Conservation (phyloP, 2,797 vertebrate species). For the Eulemur rubriventer region DNA sequence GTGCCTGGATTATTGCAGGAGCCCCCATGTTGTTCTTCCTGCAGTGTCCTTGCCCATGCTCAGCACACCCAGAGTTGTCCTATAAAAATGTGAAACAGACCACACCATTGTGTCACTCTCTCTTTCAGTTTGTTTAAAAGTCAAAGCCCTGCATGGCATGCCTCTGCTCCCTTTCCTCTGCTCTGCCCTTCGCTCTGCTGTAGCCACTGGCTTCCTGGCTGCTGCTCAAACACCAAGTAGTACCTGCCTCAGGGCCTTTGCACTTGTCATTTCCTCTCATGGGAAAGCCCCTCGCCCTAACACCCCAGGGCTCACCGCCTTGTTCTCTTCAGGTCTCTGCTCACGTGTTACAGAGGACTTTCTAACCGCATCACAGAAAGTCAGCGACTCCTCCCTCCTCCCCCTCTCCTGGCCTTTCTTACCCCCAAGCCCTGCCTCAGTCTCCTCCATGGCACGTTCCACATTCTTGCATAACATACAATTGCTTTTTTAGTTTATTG, state of each 20-base stretch:
- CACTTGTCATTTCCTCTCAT: background rate
- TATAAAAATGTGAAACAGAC: background rate
- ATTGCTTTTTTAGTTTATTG: background rate
- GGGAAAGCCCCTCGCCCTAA: background rate
- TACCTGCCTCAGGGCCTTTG: background rate
- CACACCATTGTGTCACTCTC: background rate
- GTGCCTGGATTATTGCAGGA: background rate
- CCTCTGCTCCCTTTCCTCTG: background rate
- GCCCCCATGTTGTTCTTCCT: background rate
- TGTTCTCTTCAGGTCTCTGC: background rate
- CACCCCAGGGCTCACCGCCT: background rate
- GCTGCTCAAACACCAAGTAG: background rate
- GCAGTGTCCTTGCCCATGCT: background rate
- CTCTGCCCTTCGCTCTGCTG: background rate
- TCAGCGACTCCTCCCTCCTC: background rate
- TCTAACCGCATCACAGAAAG: background rate
- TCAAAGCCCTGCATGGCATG: background rate
- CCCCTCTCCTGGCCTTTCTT: background rate
- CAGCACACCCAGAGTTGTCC: background rate
- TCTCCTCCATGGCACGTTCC: background rate
- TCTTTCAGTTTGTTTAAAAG: background rate
- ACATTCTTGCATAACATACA: background rate
- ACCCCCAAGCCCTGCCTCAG: background rate
- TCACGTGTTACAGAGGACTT: background rate
- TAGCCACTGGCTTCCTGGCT: background rate